A percentile compares a stretch with the other conserved stretches of the same genome.
Conservation (phyloP, 2,797 vertebrate species). For the Merluccius polli region DNA sequence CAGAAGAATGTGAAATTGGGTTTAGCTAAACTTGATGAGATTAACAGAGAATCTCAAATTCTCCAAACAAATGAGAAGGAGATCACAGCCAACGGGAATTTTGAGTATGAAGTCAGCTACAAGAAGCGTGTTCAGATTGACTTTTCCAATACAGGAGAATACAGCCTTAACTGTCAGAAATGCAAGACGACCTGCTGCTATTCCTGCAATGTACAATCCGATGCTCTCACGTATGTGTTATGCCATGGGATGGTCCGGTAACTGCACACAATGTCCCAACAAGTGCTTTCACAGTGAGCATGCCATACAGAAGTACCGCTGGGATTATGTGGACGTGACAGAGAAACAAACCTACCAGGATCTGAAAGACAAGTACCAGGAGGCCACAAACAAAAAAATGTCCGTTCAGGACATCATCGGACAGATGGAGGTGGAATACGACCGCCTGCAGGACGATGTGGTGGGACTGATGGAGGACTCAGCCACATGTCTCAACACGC, state of each 20-base stretch:
- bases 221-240: no score
- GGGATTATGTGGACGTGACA: neutral
- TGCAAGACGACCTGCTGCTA: conserved; percentile 45
- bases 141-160: neutral
- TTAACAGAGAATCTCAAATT: conserved; percentile 5
- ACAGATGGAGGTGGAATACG: neutral
- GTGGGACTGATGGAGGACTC: neutral
- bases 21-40: conserved; percentile 27
- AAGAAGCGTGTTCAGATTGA: accelerated
- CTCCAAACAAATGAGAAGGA: conserved; percentile 16
- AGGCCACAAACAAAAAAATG: conserved; percentile 9
- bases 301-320: conserved; percentile 31
- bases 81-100: conserved; percentile 32
- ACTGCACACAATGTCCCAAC: conserved; percentile 21
- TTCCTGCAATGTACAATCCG: no score
- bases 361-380: conserved; percentile 36
- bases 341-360: conserved; percentile 24
- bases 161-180: conserved; percentile 34
- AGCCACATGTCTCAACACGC: conserved; percentile 17
- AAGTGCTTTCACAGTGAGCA: conserved; percentile 34
- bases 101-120: conserved; percentile 21
- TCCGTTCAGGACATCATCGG: neutral
- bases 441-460: neutral
- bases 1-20: conserved; percentile 16
- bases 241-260: conserved; percentile 16